Evolutionary conservation across 2,113 vertebrate genomes (phyloP).

Genomic region (Corythornis madagascariensis): DNA sequence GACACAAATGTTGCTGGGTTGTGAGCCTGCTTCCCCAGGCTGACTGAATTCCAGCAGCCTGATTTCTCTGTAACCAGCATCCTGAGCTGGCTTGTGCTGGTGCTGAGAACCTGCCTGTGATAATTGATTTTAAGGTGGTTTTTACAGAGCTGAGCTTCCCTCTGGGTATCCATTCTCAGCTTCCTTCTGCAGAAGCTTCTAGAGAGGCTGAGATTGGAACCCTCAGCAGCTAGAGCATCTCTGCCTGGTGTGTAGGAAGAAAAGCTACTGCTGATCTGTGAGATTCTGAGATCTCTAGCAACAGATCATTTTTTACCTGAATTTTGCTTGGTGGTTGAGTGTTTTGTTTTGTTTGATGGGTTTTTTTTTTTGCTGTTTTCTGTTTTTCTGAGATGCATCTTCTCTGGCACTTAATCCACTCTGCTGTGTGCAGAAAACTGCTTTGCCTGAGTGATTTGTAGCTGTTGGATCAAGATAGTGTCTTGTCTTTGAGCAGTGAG

Average conservation of each 20-base stretch:
- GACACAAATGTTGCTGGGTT: not conserved
- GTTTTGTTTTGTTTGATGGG: too few relatives aligned
- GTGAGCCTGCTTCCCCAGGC: not conserved
- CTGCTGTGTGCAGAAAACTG: not conserved
- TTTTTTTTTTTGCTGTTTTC: not conserved
- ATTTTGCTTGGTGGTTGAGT: too few relatives aligned
- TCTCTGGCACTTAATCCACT: not conserved
- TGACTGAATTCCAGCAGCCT: not conserved
- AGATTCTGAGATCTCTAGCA: not conserved
- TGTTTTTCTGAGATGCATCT: not conserved
- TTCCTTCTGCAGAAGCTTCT: not conserved
- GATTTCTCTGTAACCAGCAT: not conserved
- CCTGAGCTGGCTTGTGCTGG: not conserved
- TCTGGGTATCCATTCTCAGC: not conserved
- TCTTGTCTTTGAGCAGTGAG: not conserved
- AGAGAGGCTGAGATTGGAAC: not conserved
- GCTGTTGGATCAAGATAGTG: not conserved
- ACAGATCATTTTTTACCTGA: too few relatives aligned
- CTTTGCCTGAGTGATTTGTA: not conserved
- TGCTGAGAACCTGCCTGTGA: not conserved
- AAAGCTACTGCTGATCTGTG: rapidly evolving
- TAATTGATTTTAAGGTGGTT: not conserved
- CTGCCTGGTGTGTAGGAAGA: not conserved
- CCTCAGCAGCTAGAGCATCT: not conserved
- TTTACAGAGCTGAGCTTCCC: not conserved